Base-by-base conservation (phyloP, 37 sponge, comb jelly and placozoan species). In the Ianthella basta region DNA sequence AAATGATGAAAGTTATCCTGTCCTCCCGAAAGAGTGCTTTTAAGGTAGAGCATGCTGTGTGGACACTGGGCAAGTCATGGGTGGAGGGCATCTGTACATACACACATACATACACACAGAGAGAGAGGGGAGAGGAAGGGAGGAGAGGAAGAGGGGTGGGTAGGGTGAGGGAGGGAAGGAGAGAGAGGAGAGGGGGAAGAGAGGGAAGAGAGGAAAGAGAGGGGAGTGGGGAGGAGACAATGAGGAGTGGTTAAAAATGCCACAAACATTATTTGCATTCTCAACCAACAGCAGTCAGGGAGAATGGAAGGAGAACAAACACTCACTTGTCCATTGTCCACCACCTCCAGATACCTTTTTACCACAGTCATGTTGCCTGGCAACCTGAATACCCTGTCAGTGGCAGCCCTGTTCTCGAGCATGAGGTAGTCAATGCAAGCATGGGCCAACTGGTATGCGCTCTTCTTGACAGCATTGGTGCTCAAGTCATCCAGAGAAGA, bases 351-450 rank as follows among this genome's bases (percentile, higher is more conserved):
- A 12, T 70, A 70, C 29, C 29, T 70, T 35, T 70, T 70, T 2
- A 70, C 72, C 2, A 70, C 36, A 13, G 72, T 33, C 72, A 70
- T 70, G 72, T 70, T 70, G 21, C 72, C 72, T 30, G 72, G 72
- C 33, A 30, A 33, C 36, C 72, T 70, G 72, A 70, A 70, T 21
- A 70, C 37, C 36, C 72, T 2, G 37, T 70, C 72, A 70, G 72
- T 70, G 37, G 72, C 72, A 2, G 4, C 33, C 20, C 37, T 29
- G 36, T 70, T 34, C 36, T 70, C 72, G 4, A 33, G 20, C 33
- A 35, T 35, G 20, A 70, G 29, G 72, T 18, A 70, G 35, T 70
- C 35, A 33, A 70, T 70, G 29, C 72, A 70, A 5, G 5, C 37
- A 10, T 70, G 72, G 4, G 35, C 72, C 72, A 70, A 29, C 37